phyloP scores from a whole-genome alignment of 2,113 vertebrate species.

The Bombycilla garrulus region DNA sequence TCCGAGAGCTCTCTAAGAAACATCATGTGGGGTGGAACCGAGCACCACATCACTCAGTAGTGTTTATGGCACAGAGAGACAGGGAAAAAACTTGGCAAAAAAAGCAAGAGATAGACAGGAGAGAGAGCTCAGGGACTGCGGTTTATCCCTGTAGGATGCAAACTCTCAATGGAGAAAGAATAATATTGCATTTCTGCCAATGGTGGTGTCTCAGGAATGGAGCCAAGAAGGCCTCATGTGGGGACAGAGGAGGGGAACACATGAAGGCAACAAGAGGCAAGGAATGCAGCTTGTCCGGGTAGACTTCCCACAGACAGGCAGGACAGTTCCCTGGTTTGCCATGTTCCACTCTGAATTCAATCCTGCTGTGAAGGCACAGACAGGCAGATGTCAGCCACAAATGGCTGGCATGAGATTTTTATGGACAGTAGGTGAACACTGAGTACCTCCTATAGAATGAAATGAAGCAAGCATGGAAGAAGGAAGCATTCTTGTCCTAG shows the following conservation, averaged over 20 bases:
- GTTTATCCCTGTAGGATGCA: background rate
- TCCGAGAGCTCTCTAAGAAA: background rate
- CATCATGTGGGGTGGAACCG: accelerated
- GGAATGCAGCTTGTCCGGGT: background rate
- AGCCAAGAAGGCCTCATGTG: background rate
- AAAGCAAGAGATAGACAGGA: background rate
- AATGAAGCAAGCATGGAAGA: background rate
- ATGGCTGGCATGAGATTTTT: accelerated
- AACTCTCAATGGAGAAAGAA: background rate
- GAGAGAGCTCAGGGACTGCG: background rate
- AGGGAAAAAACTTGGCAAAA: background rate
- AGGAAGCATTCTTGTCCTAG: background rate
- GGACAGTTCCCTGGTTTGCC: background rate
- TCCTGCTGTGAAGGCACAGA: background rate
- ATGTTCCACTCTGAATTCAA: background rate
- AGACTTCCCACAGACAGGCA: background rate
- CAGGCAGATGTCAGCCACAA: background rate
- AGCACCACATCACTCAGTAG: background rate
- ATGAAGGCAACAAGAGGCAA: background rate
- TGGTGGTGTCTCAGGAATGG: background rate
- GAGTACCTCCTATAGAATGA: background rate
- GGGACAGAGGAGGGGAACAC: background rate
- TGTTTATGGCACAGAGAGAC: background rate
- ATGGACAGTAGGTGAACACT: background rate
- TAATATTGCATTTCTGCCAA: background rate